These are phyloP conservation scores for Bergia sp. DNA, from an alignment of 92 coral and sea anemone genomes.

Conservation along the genomic window DNA sequence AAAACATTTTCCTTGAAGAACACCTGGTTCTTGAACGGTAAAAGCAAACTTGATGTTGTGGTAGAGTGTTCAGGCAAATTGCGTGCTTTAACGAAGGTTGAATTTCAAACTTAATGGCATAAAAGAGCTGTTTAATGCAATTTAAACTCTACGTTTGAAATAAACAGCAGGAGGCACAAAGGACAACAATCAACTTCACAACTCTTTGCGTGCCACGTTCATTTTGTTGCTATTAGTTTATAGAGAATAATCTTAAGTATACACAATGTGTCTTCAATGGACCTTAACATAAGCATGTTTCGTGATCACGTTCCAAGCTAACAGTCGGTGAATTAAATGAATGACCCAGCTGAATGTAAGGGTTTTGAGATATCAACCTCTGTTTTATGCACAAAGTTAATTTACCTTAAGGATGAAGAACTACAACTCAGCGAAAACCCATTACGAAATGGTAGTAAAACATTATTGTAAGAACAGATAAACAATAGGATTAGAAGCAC, in stretches of 20 bases:
- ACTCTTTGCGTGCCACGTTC: constrained; percentile 1
- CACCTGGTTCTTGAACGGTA: background rate
- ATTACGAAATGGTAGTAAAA: background rate
- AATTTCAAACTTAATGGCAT: background rate
- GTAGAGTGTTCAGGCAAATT: background rate
- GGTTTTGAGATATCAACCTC: background rate
- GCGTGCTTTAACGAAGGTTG: constrained; percentile 19
- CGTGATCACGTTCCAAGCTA: background rate
- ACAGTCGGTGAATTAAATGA: background rate
- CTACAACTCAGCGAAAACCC: background rate
- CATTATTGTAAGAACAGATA: background rate
- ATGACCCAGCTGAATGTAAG: background rate
- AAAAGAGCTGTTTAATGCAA: constrained; percentile 17
- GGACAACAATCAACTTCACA: constrained; percentile 6
- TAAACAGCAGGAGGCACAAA: constrained; percentile 32
- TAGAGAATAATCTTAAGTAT: background rate
- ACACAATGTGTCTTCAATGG: constrained; percentile 21
- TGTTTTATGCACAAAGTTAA: background rate
- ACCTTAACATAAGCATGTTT: background rate
- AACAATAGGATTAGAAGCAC: background rate
- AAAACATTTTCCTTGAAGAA: background rate
- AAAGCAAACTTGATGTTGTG: background rate
- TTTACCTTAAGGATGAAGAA: background rate
- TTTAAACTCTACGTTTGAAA: background rate
- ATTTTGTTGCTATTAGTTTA: background rate